Evolutionary conservation across 1,140 invertebrate species (phyloP).

Genomic region (Drosophila sechellia): DNA sequence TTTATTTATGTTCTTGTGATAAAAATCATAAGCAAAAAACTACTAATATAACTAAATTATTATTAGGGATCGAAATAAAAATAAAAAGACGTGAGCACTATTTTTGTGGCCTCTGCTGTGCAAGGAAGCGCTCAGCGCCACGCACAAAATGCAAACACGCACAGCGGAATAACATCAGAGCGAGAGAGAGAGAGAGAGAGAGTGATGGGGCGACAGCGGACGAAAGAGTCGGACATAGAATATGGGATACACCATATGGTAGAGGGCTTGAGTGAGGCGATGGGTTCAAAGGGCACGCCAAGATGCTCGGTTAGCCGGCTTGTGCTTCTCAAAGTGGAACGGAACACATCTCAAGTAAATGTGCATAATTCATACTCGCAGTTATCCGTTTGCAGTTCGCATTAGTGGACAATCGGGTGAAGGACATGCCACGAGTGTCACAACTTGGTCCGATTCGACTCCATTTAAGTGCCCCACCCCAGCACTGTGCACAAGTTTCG

Average conservation of each 20-base stretch:
- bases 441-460: background rate
- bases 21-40: too few species aligned
- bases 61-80: background rate
- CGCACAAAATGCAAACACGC: slow-evolving; percentile 65
- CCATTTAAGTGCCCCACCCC: background rate
- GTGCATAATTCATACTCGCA: slow-evolving; percentile 70
- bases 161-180: slow-evolving; percentile 22
- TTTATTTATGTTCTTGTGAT: background rate
- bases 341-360: slow-evolving; percentile 53
- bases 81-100: background rate
- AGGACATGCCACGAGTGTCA: slow-evolving; percentile 40
- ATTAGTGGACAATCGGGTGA: slow-evolving; percentile 61
- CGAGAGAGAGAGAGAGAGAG: background rate
- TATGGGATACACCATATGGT: background rate
- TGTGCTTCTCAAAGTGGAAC: slow-evolving; percentile 49
- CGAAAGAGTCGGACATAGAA: slow-evolving; percentile 1
- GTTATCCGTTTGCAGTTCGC: slow-evolving; percentile 55
- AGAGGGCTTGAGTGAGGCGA: background rate
- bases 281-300: background rate
- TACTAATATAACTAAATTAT: background rate
- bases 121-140: slow-evolving; percentile 3
- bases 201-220: background rate
- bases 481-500: too few species aligned
- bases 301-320: slow-evolving; percentile 13
- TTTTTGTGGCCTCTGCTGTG: background rate